phyloP scores from a whole-genome alignment of 2,888 invertebrate species.

The Rhagonycha lutea region DNA sequence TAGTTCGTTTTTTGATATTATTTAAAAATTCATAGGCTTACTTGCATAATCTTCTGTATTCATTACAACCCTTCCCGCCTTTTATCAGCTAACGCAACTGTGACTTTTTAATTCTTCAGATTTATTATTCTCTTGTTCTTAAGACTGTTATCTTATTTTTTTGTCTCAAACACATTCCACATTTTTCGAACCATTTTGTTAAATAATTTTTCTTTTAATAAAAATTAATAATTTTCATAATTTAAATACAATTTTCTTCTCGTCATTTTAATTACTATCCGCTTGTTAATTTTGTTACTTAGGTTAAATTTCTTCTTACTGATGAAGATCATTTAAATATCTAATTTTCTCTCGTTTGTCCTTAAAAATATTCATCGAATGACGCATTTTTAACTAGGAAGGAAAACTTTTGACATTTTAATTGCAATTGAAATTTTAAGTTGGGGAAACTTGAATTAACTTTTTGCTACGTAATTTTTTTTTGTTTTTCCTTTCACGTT shows the following conservation, averaged over 20 bases:
- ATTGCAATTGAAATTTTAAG: conserved; percentile 9
- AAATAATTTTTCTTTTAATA: too few relatives aligned
- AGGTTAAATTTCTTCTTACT: not conserved
- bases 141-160: too few relatives aligned
- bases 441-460: not conserved
- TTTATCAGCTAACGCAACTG: too few relatives aligned
- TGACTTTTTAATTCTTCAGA: too few relatives aligned
- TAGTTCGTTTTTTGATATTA: too few relatives aligned
- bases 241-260: not conserved
- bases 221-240: not conserved
- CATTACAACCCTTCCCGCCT: too few relatives aligned
- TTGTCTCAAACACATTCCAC: too few relatives aligned
- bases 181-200: not conserved
- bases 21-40: too few relatives aligned
- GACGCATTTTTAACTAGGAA: not conserved
- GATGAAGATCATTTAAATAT: conserved; percentile 10
- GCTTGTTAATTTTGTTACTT: conserved; percentile 10
- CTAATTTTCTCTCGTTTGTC: conserved; percentile 12
- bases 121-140: too few relatives aligned
- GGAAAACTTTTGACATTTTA: conserved; percentile 5
- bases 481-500: not conserved
- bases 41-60: too few relatives aligned
- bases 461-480: not conserved
- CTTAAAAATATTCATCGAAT: conserved; percentile 5
- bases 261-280: conserved; percentile 9